Evolutionary conservation across 2,888 invertebrate genomes (phyloP).

Genomic region (Chloroclystis v-ata): DNA sequence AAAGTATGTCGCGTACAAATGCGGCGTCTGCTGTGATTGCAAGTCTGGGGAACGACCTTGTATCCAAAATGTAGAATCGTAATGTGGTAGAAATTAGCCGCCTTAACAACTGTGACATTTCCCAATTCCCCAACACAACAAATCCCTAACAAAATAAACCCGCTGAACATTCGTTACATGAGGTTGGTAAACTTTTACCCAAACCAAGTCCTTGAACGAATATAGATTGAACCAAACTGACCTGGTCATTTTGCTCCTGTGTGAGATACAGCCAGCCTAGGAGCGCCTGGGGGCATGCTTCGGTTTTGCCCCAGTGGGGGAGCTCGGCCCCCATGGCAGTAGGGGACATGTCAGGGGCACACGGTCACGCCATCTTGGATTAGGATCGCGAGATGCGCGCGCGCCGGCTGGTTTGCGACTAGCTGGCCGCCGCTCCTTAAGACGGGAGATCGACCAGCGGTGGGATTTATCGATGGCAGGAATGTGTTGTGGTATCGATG

Average conservation of each 20-base stretch:
- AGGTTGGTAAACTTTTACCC: constrained; percentile 13
- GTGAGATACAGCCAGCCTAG: constrained; percentile 69
- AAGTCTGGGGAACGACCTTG: no score
- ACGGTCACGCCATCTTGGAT: constrained; percentile 45
- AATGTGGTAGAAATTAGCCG: no score
- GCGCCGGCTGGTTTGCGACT: constrained; percentile 64
- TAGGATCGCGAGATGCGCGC: constrained; percentile 66
- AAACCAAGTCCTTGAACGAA: constrained; percentile 26
- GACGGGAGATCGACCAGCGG: constrained; percentile 60
- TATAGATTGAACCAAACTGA: constrained; percentile 32
- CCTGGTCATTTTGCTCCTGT: constrained; percentile 70
- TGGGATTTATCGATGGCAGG: constrained; percentile 24
- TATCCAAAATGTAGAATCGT: no score
- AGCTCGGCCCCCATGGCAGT: constrained; percentile 64
- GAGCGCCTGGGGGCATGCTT: constrained; percentile 59
- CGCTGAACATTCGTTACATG: neutral
- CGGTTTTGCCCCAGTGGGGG: constrained; percentile 68
- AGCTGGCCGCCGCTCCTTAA: constrained; percentile 58
- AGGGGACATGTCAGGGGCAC: constrained; percentile 59
- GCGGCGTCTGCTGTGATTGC: no score
- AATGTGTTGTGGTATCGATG: neutral
- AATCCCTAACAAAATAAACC: neutral
- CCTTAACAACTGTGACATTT: no score
- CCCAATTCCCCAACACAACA: neutral
- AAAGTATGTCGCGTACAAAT: no score